Evolutionary conservation across 1,140 invertebrate species (phyloP).

Genomic region (Leptoteleia sp.): DNA sequence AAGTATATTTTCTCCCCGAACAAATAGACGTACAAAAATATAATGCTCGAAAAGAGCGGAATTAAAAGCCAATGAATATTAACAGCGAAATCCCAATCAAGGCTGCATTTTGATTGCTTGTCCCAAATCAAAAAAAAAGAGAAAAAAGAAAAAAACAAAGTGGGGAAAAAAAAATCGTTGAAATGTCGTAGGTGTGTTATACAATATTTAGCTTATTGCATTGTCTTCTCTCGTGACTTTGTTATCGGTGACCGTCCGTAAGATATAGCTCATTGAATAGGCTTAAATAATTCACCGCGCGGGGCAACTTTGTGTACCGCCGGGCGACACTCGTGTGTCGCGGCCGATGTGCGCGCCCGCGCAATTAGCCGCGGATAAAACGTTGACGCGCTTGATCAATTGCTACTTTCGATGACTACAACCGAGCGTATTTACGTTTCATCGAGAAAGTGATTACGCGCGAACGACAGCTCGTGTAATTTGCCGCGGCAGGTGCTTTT

Average conservation of each 20-base stretch:
- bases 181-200: conserved; percentile 38
- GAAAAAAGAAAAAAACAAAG: too few relatives aligned
- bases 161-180: conserved; percentile 39
- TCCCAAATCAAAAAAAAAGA: conserved; percentile 20
- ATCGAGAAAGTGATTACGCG: conserved; percentile 6
- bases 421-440: conserved; percentile 8
- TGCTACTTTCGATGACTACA: neutral
- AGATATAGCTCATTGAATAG: conserved; percentile 40
- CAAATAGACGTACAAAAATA: too few relatives aligned
- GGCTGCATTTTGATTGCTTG: conserved; percentile 30
- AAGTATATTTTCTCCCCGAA: too few relatives aligned
- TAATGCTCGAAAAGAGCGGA: neutral
- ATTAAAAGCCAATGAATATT: conserved; percentile 35
- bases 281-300: conserved; percentile 20
- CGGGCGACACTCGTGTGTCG: too few relatives aligned
- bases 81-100: conserved; percentile 11
- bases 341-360: too few relatives aligned
- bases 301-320: too few relatives aligned
- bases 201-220: conserved; percentile 41
- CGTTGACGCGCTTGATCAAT: neutral
- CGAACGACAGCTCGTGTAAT: neutral
- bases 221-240: conserved; percentile 43
- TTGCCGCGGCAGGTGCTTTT: neutral
- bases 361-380: too few relatives aligned
- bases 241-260: conserved; percentile 25